Evolutionary conservation across 2,888 invertebrate genomes (phyloP).

Genomic region (Andrena dorsata): DNA sequence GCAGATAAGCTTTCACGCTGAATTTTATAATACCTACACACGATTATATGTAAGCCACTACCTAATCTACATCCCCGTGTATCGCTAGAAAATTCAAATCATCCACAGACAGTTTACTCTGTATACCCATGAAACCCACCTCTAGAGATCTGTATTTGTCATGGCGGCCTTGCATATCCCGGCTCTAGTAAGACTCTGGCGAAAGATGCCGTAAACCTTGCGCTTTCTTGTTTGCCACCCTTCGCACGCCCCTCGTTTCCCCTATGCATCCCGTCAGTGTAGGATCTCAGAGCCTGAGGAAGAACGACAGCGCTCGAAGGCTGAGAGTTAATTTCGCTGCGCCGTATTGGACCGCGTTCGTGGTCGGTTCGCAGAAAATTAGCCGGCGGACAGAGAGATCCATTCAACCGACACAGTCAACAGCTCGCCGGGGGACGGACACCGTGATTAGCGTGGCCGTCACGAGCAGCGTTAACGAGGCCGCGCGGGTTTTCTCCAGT

Average conservation of each 20-base stretch:
- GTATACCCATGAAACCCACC: not conserved
- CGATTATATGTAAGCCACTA: too few relatives aligned
- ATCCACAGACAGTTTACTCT: not conserved
- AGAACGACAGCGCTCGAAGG: not conserved
- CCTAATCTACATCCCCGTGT: too few relatives aligned
- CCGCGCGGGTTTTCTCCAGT: conserved; percentile 34
- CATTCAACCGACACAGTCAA: conserved; percentile 40
- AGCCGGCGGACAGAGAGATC: not conserved
- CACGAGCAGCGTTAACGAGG: conserved; percentile 24
- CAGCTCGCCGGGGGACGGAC: conserved; percentile 22
- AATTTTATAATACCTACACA: too few relatives aligned
- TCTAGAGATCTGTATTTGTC: not conserved
- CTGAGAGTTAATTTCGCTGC: conserved; percentile 28
- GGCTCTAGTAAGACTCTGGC: too few relatives aligned
- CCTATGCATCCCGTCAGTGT: not conserved
- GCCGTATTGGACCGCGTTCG: not conserved
- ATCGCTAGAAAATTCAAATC: not conserved
- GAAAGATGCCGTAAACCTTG: not conserved
- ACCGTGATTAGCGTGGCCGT: conserved; percentile 27
- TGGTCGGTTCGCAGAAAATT: not conserved
- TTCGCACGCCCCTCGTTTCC: not conserved
- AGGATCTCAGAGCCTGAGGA: not conserved
- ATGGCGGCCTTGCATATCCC: not conserved
- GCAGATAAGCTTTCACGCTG: too few relatives aligned
- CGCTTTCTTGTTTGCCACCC: not conserved